A percentile compares a stretch with the other conserved stretches of the same genome.
Conservation (phyloP, 2,888 invertebrate species). For the Tenthredo mesomela region DNA sequence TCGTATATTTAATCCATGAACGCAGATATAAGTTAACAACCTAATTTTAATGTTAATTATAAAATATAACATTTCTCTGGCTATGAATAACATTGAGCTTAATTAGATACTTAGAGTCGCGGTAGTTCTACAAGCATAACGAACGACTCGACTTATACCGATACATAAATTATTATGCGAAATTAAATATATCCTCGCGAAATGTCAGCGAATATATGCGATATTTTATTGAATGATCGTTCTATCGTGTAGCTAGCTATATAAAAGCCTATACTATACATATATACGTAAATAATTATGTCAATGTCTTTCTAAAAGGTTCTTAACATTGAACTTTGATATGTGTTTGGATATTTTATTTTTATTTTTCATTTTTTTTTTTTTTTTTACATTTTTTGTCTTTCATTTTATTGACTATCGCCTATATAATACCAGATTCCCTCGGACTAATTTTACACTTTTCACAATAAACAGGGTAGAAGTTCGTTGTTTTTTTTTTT, state of each 20-base stretch:
- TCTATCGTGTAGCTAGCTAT: background rate
- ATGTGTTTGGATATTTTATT: background rate
- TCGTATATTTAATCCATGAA: background rate
- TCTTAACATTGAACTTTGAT: slow-evolving; percentile 27
- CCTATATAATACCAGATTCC: background rate
- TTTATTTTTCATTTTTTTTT: background rate
- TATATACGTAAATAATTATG: background rate
- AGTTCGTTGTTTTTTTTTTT: too few relatives aligned
- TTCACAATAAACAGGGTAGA: background rate
- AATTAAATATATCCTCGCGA: background rate
- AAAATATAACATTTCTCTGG: background rate
- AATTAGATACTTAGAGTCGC: background rate
- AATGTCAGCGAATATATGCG: slow-evolving; percentile 23
- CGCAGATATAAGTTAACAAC: background rate
- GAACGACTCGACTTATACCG: background rate
- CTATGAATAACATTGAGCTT: background rate
- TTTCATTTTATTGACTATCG: background rate
- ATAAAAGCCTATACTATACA: background rate
- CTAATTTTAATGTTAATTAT: background rate
- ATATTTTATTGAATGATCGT: background rate
- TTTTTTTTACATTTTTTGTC: background rate
- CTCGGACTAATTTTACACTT: background rate
- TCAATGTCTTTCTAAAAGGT: slow-evolving; percentile 17
- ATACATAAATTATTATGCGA: background rate
- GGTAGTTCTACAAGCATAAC: background rate